Percentiles rank a stretch among this genome's conserved stretches.
These are phyloP conservation scores for Pantherophis alleghaniensis DNA, from an alignment of 2,797 vertebrate species.

Conservation along the genomic window DNA sequence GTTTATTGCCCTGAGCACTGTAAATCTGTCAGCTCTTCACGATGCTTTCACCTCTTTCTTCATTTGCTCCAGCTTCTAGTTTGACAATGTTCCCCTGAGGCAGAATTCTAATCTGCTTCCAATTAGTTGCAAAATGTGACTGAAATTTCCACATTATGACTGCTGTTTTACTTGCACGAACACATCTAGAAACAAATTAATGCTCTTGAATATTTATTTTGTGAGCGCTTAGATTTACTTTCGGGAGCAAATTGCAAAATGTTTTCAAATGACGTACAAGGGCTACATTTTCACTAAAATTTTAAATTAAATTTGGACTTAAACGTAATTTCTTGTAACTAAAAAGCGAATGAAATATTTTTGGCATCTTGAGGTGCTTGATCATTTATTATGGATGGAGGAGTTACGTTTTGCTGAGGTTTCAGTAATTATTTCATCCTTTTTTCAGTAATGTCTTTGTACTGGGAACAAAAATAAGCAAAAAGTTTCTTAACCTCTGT, in stretches of 20 bases:
- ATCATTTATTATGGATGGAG: conserved; percentile 44
- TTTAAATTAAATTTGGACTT: conserved; percentile 18
- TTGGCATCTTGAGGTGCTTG: conserved; percentile 26
- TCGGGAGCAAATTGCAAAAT: conserved; percentile 61
- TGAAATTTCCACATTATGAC: conserved; percentile 81
- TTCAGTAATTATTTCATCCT: not conserved
- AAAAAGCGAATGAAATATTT: conserved; percentile 25
- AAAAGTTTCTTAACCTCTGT: not conserved
- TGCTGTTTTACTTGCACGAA: conserved; percentile 78
- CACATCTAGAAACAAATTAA: conserved; percentile 79
- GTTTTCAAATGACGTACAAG: conserved; percentile 56
- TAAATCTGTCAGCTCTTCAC: conserved; percentile 83
- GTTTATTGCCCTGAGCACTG: conserved; percentile 79
- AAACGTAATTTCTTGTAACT: conserved; percentile 36
- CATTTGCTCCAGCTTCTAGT: conserved; percentile 79
- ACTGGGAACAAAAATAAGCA: not conserved
- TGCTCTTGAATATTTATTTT: conserved; percentile 77
- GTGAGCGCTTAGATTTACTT: conserved; percentile 65
- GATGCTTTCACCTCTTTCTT: conserved; percentile 80
- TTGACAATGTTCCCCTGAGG: conserved; percentile 83
- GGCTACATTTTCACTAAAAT: conserved; percentile 27
- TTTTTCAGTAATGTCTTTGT: not conserved
- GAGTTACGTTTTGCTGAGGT: not conserved
- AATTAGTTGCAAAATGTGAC: conserved; percentile 85
- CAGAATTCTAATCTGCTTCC: conserved; percentile 84